Evolutionary conservation across 2,113 vertebrate genomes (phyloP).

Genomic region (Notothenia rossii): DNA sequence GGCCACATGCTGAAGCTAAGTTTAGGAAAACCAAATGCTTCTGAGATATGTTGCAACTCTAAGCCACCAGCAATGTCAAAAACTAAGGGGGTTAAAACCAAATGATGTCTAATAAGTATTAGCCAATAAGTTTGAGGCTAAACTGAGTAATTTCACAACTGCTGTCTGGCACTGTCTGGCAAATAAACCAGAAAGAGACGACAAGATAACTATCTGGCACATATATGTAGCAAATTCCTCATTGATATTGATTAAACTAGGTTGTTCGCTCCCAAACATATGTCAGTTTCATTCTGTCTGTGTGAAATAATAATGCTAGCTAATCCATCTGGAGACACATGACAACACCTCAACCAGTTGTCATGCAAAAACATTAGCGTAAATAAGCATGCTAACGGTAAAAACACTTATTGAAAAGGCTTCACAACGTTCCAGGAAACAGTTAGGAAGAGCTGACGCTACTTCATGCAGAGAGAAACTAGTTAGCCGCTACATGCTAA

Average conservation of each 20-base stretch:
- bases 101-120: conserved; percentile 18
- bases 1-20: conserved; percentile 6
- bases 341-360: conserved; percentile 1
- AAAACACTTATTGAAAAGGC: neutral
- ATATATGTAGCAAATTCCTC: neutral
- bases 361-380: neutral
- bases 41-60: neutral
- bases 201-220: neutral
- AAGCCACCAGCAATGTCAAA: neutral
- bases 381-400: neutral
- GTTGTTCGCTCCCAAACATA: neutral
- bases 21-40: neutral
- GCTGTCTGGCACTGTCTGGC: conserved; percentile 13
- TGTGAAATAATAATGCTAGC: neutral
- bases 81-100: neutral
- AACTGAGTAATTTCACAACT: conserved; percentile 50
- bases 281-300: neutral
- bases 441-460: neutral
- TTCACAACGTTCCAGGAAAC: neutral
- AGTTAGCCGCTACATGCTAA: conserved; percentile 68
- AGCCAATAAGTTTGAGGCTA: conserved; percentile 10
- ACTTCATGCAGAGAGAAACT: conserved; percentile 28
- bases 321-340: conserved; percentile 33
- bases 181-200: too few species aligned
- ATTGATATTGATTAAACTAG: neutral